Conservation (phyloP, 2,113 vertebrate species). For the Amphiprion percula region DNA sequence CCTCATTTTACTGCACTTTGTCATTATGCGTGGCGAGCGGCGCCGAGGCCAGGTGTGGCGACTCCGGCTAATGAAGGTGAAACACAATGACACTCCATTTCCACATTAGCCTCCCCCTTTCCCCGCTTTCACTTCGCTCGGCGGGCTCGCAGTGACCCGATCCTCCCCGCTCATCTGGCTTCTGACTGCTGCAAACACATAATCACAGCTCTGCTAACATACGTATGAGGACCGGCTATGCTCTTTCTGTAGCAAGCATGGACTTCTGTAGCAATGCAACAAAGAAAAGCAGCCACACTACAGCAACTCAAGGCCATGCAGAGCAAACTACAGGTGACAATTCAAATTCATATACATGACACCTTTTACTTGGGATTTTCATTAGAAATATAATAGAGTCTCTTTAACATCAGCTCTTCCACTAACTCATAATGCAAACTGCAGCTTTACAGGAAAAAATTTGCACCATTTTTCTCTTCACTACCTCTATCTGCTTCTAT, state of each 20-base stretch:
- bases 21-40: conserved; percentile 70
- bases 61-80: conserved; percentile 80
- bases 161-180: conserved; percentile 61
- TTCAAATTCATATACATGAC: too few relatives aligned
- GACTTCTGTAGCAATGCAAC: too few relatives aligned
- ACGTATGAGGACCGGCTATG: neutral
- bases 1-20: conserved; percentile 57
- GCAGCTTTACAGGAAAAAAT: too few relatives aligned
- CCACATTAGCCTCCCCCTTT: conserved; percentile 63
- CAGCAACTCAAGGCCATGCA: too few relatives aligned
- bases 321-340: too few relatives aligned
- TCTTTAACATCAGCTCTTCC: too few relatives aligned
- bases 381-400: too few relatives aligned
- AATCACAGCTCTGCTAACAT: conserved; percentile 24
- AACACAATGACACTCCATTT: conserved; percentile 74
- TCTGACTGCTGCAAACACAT: conserved; percentile 33
- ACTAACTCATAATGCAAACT: too few relatives aligned
- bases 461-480: neutral
- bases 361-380: too few relatives aligned
- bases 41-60: conserved; percentile 50
- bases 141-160: conserved; percentile 63
- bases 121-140: conserved; percentile 48
- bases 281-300: too few relatives aligned
- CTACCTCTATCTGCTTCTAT: neutral
- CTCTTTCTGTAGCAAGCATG: neutral